These are phyloP conservation scores for Leucoraja ocellata DNA, from an alignment of 2,797 vertebrate species.

Conservation along the genomic window DNA sequence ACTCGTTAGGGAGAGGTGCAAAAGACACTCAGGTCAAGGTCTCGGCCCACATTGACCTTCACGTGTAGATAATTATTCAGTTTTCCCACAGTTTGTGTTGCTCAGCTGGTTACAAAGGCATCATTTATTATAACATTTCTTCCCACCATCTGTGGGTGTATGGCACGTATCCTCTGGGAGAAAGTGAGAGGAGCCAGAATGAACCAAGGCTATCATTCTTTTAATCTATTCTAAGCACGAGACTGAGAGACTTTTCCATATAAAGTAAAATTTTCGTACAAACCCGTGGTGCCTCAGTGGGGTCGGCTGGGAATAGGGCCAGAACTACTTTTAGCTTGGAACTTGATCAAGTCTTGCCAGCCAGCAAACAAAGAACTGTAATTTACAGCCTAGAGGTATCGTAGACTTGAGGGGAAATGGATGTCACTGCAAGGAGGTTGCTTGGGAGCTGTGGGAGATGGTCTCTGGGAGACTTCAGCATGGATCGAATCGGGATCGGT, in stretches of 20 bases:
- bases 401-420: background rate
- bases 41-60: background rate
- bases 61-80: background rate
- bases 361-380: background rate
- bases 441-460: no score
- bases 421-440: no score
- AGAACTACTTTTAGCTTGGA: slow-evolving; percentile 29
- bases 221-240: slow-evolving; percentile 14
- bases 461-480: no score
- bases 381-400: background rate
- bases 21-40: background rate
- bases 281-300: background rate
- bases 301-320: background rate
- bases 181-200: background rate
- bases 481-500: no score
- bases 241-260: background rate
- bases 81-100: slow-evolving; percentile 9
- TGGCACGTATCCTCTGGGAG: background rate
- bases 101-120: background rate
- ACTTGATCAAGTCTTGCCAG: background rate
- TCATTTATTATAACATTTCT: background rate
- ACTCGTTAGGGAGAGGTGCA: background rate
- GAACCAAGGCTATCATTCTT: background rate
- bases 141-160: background rate
- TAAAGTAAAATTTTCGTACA: background rate